Evolutionary conservation across 2,113 vertebrate genomes (phyloP), one percentile per base, ranked within the genome.

Genomic region (Cephalophus harveyi): DNA sequence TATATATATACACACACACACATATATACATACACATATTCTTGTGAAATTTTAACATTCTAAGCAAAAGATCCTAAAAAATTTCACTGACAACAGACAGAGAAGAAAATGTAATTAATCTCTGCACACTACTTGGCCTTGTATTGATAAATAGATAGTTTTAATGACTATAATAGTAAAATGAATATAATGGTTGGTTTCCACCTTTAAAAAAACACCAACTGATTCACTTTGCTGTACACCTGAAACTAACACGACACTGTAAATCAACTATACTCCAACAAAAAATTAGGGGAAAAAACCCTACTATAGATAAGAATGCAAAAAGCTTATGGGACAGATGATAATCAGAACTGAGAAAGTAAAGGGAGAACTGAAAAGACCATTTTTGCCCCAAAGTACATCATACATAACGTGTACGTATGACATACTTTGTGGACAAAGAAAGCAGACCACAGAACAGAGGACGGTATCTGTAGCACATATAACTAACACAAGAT

Each of bases 21-120:
- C 48, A 43, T 43, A 43, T 3, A 52, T 17, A 83, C 2, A 55
- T 52, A 82, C 3, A 87, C 33, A 89, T 36, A 79, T 54, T 83
- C n/a, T 88, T 71, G 13, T 40, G 21, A 55, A 94, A 95, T 91
- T 90, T 95, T 43, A 60, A 52, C 94, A 83, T 93, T 87, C 81
- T 96, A 87, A 87, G 48, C 48, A 84, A 59, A 83, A 94, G 23
- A 83, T 10, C 2, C 54, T 43, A 91, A 91, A 87, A 88, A 48
- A 27, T 48, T 74, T 89, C 30, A 88, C 2, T n/a, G 28, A 96
- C 55, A 89, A 95, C 3, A 3, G 50, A 94, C 40, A 59, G 12
- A 67, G 57, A 54, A 92, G 36, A 46, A 92, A 89, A 82, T 12
- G 7, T 30, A 90, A 96, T 57, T 30, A 87, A 96, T 57, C 54